phyloP scores from a whole-genome alignment of 2,888 invertebrate species.

The Bombylius discolor region DNA sequence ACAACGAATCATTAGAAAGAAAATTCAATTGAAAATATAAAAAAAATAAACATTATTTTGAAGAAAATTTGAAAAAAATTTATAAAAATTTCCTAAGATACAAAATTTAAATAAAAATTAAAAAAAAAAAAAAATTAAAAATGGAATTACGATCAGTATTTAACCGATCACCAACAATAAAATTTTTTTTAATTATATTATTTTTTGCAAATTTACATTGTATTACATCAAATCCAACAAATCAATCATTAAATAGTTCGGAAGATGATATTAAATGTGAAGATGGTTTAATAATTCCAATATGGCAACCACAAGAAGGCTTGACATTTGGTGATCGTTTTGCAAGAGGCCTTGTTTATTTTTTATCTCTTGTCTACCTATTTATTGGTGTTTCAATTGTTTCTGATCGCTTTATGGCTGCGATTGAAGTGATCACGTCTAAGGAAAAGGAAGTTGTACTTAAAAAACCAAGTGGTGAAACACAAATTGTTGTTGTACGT shows the following conservation, averaged over 20 bases:
- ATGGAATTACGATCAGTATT: background rate
- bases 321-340: constrained; percentile 63
- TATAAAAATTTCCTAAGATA: background rate
- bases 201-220: background rate
- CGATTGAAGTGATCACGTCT: constrained; percentile 98
- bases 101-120: background rate
- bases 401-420: constrained; percentile 98
- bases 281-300: constrained; percentile 74
- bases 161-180: background rate
- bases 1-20: too few species aligned
- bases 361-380: constrained; percentile 76
- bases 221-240: background rate
- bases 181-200: background rate
- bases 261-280: constrained; percentile 43
- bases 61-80: background rate
- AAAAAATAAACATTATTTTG: too few species aligned
- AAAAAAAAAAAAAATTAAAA: background rate
- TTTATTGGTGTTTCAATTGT: constrained; percentile 99
- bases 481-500: constrained; percentile 78
- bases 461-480: constrained; percentile 75
- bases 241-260: background rate
- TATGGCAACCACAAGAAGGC: constrained; percentile 76
- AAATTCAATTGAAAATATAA: background rate
- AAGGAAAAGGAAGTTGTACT: constrained; percentile 91
- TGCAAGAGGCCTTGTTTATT: constrained; percentile 81